These are phyloP conservation scores for Pseudochromis fuscus DNA, from an alignment of 2,797 vertebrate species.

Conservation along the genomic window DNA sequence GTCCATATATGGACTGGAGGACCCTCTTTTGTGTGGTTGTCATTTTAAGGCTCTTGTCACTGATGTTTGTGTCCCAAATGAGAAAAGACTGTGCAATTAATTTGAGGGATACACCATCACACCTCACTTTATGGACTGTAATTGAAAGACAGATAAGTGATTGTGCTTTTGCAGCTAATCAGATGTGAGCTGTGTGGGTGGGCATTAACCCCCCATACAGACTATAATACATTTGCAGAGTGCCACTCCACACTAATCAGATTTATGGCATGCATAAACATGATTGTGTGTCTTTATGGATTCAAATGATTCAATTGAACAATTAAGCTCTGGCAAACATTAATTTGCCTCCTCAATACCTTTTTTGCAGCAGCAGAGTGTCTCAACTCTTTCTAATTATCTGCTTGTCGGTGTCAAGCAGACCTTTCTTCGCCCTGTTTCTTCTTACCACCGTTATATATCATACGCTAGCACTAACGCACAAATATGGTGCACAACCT, in stretches of 20 bases:
- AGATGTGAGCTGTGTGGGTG: constrained; percentile 61
- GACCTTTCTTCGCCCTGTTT: not conserved
- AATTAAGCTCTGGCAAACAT: constrained; percentile 70
- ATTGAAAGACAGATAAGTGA: constrained; percentile 59
- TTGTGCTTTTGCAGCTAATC: constrained; percentile 59
- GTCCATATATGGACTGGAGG: not conserved
- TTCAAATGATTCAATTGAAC: constrained; percentile 68
- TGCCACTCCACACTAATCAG: constrained; percentile 66
- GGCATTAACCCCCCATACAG: constrained; percentile 57
- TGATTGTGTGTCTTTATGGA: constrained; percentile 74
- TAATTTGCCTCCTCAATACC: constrained; percentile 45
- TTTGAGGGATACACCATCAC: constrained; percentile 38
- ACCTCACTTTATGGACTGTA: constrained; percentile 50
- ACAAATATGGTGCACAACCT: constrained; percentile 2
- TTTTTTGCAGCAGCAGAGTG: not conserved
- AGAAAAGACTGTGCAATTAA: constrained; percentile 29
- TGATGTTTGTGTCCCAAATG: constrained; percentile 32
- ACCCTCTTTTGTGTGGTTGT: constrained; percentile 1
- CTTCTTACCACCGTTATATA: not conserved
- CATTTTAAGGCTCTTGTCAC: constrained; percentile 12
- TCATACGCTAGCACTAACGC: not conserved
- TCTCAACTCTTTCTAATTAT: constrained; percentile 2
- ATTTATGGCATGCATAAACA: constrained; percentile 73
- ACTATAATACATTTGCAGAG: constrained; percentile 44
- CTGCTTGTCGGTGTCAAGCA: too few species aligned